A percentile compares a stretch with the other conserved stretches of the same genome.
phyloP scores from a whole-genome alignment of 2,797 vertebrate species.

The Pseudomugil tenellus region DNA sequence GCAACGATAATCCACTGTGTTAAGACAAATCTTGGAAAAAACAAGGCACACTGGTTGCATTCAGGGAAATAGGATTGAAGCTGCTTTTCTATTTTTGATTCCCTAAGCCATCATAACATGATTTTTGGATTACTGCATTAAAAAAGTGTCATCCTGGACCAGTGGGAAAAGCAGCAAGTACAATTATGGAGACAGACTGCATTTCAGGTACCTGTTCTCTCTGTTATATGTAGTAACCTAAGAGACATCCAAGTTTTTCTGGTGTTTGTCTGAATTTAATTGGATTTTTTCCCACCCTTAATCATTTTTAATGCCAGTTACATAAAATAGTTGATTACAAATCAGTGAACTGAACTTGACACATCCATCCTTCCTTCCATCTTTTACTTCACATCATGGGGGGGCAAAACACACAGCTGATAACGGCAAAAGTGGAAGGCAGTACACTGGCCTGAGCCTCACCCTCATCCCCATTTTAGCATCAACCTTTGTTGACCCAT shows the following conservation, averaged over 20 bases:
- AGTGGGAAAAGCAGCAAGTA: conserved; percentile 53
- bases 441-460: conserved; percentile 69
- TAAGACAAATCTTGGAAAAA: conserved; percentile 66
- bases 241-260: not conserved
- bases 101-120: conserved; percentile 75
- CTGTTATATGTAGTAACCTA: not conserved
- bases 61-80: conserved; percentile 76
- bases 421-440: conserved; percentile 36
- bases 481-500: conserved; percentile 81
- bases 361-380: conserved; percentile 35
- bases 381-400: conserved; percentile 45
- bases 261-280: not conserved
- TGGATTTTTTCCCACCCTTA: not conserved
- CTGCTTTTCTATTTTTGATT: conserved; percentile 72
- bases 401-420: conserved; percentile 31
- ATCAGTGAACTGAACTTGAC: conserved; percentile 57
- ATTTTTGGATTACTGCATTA: conserved; percentile 83
- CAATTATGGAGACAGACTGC: conserved; percentile 44
- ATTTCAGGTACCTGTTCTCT: conserved; percentile 27
- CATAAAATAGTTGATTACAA: conserved; percentile 17
- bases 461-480: conserved; percentile 73
- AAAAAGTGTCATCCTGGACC: conserved; percentile 68
- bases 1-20: conserved; percentile 78
- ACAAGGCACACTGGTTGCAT: conserved; percentile 60
- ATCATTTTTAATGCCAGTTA: not conserved